Percentiles rank a stretch among this genome's conserved stretches.
These are phyloP conservation scores for Pangasius djambal DNA, from an alignment of 2,797 vertebrate species.

Conservation along the genomic window DNA sequence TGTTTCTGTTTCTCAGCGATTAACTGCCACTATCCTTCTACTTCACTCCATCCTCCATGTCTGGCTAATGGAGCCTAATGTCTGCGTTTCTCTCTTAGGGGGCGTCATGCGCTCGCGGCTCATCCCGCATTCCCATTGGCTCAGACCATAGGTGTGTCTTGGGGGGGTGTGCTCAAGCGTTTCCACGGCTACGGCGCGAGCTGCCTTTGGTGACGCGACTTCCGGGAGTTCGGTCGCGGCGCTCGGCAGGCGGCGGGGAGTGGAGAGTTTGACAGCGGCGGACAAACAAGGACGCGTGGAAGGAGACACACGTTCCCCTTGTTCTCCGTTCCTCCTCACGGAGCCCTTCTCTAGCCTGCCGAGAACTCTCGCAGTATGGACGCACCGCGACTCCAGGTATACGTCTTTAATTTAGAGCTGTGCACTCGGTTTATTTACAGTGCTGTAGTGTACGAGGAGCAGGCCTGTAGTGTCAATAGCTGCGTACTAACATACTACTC, in stretches of 20 bases:
- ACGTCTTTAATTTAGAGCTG: background rate
- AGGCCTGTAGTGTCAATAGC: conserved; percentile 11
- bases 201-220: conserved; percentile 39
- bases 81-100: conserved; percentile 49
- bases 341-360: conserved; percentile 21
- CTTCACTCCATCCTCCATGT: background rate
- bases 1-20: background rate
- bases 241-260: conserved; percentile 61
- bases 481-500: background rate
- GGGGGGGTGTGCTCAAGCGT: conserved; percentile 35
- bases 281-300: conserved; percentile 67
- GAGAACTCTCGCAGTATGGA: conserved; percentile 64
- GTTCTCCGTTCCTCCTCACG: conserved; percentile 35
- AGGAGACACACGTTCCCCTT: conserved; percentile 39
- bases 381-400: conserved; percentile 52
- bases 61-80: background rate
- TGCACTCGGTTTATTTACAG: background rate
- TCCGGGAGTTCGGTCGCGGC: conserved; percentile 32
- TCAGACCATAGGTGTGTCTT: conserved; percentile 77
- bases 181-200: conserved; percentile 30
- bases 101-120: conserved; percentile 62
- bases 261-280: conserved; percentile 77
- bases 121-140: conserved; percentile 67
- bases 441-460: background rate
- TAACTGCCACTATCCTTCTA: background rate